Conservation (phyloP, 2,797 vertebrate genomes). For the Taeniopygia guttata region DNA sequence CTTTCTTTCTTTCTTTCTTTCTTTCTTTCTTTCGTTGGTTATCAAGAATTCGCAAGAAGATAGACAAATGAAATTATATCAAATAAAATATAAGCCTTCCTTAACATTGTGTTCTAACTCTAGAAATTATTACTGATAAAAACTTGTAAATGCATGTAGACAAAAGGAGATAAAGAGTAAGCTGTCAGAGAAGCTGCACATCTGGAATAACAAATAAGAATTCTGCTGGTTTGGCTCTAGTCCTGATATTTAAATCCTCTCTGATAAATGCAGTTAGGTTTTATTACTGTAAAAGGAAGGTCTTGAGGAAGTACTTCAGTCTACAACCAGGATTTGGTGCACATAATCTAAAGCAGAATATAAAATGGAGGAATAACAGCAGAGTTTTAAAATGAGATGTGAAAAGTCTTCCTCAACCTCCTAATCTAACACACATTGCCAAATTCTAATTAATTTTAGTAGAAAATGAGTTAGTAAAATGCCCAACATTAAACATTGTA, state of each 20-base stretch:
- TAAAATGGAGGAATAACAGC: not conserved
- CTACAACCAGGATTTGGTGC: not conserved
- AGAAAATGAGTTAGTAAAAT: not conserved
- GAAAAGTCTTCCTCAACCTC: not conserved
- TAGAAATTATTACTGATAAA: not conserved
- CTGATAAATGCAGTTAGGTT: not conserved
- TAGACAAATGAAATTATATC: not conserved
- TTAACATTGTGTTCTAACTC: not conserved
- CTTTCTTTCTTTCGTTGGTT: not conserved
- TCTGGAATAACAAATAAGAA: not conserved
- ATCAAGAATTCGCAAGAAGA: not conserved
- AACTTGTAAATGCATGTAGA: not conserved
- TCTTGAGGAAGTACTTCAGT: not conserved
- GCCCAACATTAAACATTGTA: not conserved
- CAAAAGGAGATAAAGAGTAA: not conserved
- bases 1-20: not conserved
- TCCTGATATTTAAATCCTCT: not conserved
- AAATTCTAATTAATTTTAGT: not conserved
- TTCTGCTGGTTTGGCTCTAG: not conserved
- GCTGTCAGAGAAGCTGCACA: not conserved
- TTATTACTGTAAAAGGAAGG: not conserved
- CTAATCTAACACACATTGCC: not conserved
- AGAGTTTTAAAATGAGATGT: not conserved
- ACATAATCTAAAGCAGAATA: not conserved
- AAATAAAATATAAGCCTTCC: not conserved